Conservation (phyloP, 2,888 invertebrate species). For the Dromius quadrimaculatus region DNA sequence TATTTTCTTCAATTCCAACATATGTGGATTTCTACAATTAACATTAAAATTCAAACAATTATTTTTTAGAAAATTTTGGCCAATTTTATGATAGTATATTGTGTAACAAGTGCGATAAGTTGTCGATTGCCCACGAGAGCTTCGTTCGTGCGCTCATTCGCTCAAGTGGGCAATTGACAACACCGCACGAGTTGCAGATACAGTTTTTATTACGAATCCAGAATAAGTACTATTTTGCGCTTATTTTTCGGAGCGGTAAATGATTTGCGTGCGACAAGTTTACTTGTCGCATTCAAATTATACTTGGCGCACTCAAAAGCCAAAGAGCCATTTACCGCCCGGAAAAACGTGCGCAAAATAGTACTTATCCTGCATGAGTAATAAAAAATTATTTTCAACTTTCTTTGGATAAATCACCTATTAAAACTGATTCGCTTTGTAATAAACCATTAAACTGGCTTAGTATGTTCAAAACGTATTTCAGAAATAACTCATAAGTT, state of each 20-base stretch:
- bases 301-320: no score
- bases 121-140: no score
- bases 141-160: no score
- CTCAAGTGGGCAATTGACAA: no score
- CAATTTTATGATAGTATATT: constrained; percentile 14
- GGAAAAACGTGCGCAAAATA: no score
- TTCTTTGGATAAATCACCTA: neutral
- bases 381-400: constrained; percentile 5
- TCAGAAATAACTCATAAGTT: constrained; percentile 33
- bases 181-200: neutral
- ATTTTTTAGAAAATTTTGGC: constrained; percentile 15
- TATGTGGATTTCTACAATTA: constrained; percentile 7
- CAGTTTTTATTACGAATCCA: neutral
- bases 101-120: no score
- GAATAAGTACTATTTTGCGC: no score
- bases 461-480: constrained; percentile 30
- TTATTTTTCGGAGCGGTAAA: no score
- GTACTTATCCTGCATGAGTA: no score
- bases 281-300: no score
- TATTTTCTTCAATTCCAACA: neutral
- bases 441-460: constrained; percentile 39
- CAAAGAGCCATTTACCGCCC: no score
- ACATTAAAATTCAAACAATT: neutral
- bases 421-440: constrained; percentile 26
- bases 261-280: no score